Evolutionary conservation across 1,140 invertebrate species (phyloP).

Genomic region (Nephila pilipes): DNA sequence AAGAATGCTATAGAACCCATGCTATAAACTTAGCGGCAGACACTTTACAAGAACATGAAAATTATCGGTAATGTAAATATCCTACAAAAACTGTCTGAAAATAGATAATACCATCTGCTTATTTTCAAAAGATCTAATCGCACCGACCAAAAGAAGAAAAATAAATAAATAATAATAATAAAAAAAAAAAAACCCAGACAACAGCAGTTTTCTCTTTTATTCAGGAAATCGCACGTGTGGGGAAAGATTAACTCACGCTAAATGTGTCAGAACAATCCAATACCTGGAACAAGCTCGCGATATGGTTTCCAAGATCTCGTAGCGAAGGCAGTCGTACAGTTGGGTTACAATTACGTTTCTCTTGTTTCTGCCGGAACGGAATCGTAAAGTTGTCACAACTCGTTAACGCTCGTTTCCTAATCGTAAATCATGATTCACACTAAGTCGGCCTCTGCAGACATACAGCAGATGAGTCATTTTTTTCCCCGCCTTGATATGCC

Average conservation of each 20-base stretch:
- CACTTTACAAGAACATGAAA: too few species aligned
- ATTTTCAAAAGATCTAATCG: too few species aligned
- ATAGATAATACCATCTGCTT: too few species aligned
- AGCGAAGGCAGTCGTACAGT: not conserved
- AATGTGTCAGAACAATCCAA: not conserved
- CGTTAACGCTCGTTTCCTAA: not conserved
- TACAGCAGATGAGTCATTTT: not conserved
- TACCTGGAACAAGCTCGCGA: not conserved
- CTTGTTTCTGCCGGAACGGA: not conserved
- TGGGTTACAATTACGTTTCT: not conserved
- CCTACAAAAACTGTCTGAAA: too few species aligned
- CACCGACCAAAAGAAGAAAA: too few species aligned
- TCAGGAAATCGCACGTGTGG: not conserved
- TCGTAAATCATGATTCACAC: constrained; percentile 3
- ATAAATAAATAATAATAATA: too few species aligned
- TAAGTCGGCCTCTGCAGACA: not conserved
- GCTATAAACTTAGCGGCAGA: too few species aligned
- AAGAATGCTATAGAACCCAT: too few species aligned
- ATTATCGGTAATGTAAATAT: too few species aligned
- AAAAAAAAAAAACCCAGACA: not conserved
- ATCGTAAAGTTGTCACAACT: not conserved
- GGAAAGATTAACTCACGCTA: not conserved
- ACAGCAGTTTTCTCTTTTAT: not conserved
- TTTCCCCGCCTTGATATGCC: not conserved
- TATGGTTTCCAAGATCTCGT: not conserved